Evolutionary conservation across 2,113 vertebrate genomes (phyloP), one percentile per base, ranked within the genome.

Genomic region (Merops nubicus): DNA sequence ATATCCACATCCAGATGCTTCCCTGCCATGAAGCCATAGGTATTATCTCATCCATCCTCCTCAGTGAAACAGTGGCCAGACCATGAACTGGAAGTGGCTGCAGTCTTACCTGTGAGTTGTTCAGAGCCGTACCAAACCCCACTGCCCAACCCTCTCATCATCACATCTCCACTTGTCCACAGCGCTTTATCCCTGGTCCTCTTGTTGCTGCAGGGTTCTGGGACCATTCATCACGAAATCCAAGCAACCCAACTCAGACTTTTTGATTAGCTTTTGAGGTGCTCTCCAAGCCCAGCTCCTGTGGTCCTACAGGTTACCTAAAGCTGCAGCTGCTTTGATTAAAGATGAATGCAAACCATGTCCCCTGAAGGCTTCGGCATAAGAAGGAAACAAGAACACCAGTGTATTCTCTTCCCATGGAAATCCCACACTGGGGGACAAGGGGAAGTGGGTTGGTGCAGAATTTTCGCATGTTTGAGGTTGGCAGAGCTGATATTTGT

Each of bases 391-490:
- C 12, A 56, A 86, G 88, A 78, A 45, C 7, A 15, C 47, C 15
- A 19, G 40, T 40, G 40, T 73, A n/a, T 23, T 72, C 73, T 60
- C 60, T 89, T 92, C 92, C 74, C 89, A 94, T 91, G 57, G 84
- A 88, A 82, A 94, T 72, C 56, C 60, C 59, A 57, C 10, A 13
- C 22, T 28, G 34, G 17, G 19, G 74, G 79, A 76, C 47, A 60
- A 59, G 51, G 47, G 82, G 85, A 93, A 92, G 92, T 77, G 80
- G 36, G 21, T 62, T 94, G 79, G 63, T 67, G 88, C 33, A 69
- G 45, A 63, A 42, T 48, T 88, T 96, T 91, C 93, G 60, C 83
- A 91, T 84, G 62, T 88, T 83, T 95, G 91, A 89, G 72, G 90
- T 77, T 5, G 14, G 70, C 88, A 84, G 57, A 81, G 53, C 56